Conservation (phyloP, 2,797 vertebrate species). For the Lutjanus argentimaculatus region DNA sequence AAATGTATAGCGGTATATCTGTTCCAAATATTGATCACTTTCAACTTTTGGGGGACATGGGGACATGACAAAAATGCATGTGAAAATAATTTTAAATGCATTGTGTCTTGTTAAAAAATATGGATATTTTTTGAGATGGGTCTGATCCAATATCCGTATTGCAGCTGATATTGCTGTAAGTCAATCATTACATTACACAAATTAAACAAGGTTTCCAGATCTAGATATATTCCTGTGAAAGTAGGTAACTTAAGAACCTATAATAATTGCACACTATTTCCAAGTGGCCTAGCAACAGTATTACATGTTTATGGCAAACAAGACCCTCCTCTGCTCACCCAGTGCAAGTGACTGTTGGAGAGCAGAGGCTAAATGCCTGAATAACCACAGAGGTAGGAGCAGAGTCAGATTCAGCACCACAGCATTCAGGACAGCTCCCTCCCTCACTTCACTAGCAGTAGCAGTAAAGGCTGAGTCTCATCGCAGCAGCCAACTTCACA, state of each 20-base stretch:
- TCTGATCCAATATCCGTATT: too few relatives aligned
- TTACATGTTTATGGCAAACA: constrained; percentile 3
- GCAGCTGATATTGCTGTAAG: too few relatives aligned
- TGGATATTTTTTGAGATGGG: too few relatives aligned
- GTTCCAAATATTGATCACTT: too few relatives aligned
- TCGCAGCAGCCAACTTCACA: constrained; percentile 19
- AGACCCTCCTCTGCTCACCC: not conserved
- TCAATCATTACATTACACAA: too few relatives aligned
- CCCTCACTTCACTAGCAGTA: not conserved
- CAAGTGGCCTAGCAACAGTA: not conserved
- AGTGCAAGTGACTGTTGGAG: not conserved
- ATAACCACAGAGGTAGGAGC: constrained; percentile 9
- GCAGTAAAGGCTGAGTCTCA: not conserved
- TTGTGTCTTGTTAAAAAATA: not conserved
- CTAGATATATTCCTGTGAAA: not conserved
- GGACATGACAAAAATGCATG: too few relatives aligned
- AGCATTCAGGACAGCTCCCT: constrained; percentile 58
- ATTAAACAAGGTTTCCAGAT: too few relatives aligned
- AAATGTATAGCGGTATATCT: too few relatives aligned
- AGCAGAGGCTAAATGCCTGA: constrained; percentile 23
- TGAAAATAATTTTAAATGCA: not conserved
- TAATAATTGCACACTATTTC: not conserved
- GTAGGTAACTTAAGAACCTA: not conserved
- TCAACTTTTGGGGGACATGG: too few relatives aligned
- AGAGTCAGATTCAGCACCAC: constrained; percentile 49